These are phyloP conservation scores for Rhea americana DNA, from an alignment of 2,113 vertebrate species.

Conservation along the genomic window DNA sequence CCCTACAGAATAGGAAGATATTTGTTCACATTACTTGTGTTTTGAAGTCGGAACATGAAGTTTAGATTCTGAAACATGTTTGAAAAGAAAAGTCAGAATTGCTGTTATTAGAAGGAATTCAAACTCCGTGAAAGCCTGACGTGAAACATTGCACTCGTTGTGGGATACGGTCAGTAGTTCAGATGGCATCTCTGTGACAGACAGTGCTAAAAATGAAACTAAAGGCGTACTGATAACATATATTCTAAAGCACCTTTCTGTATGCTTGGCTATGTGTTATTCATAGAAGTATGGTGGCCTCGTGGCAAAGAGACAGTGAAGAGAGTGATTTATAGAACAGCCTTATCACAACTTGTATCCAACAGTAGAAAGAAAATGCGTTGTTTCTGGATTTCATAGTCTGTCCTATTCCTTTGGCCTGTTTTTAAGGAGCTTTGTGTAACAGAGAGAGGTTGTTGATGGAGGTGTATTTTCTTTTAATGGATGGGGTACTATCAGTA, in stretches of 20 bases:
- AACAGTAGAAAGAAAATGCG: not conserved
- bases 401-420: not conserved
- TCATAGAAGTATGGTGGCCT: not conserved
- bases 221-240: not conserved
- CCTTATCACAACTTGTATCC: not conserved
- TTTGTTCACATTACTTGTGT: slow-evolving; percentile 40
- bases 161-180: slow-evolving; percentile 51
- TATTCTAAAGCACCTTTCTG: not conserved
- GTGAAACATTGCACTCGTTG: slow-evolving; percentile 46
- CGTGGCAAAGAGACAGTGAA: not conserved
- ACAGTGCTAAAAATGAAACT: slow-evolving; percentile 8
- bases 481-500: not conserved
- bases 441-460: not conserved
- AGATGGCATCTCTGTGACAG: not conserved
- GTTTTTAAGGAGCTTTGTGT: not conserved
- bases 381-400: not conserved
- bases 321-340: not conserved
- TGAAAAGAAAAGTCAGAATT: slow-evolving; percentile 35
- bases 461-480: not conserved
- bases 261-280: not conserved
- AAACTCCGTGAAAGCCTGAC: slow-evolving; percentile 28
- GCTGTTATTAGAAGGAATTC: slow-evolving; percentile 13
- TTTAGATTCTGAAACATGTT: slow-evolving; percentile 27
- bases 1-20: slow-evolving; percentile 6
- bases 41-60: slow-evolving; percentile 25